Percentiles rank a stretch among this genome's conserved stretches.
Evolutionary conservation across 2,797 vertebrate genomes (phyloP).

Genomic region (Tokudaia muenninki): DNA sequence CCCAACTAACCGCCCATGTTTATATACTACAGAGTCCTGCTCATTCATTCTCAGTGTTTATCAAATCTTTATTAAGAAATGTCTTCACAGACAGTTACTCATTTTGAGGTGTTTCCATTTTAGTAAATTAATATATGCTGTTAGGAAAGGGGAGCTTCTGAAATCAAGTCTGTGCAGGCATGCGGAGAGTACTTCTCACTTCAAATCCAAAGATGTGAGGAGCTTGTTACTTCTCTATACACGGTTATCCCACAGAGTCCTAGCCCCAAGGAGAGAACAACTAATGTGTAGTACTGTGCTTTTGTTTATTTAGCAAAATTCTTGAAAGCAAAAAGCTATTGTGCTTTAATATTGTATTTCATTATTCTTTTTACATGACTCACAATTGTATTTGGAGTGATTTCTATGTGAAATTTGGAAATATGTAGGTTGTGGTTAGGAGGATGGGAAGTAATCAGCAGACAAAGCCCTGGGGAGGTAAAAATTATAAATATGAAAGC

Average conservation of each 20-base stretch:
- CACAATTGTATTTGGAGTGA: constrained; percentile 40
- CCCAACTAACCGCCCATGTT: constrained; percentile 88
- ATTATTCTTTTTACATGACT: constrained; percentile 20
- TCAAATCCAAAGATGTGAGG: not conserved
- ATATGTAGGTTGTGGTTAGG: not conserved
- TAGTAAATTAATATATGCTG: not conserved
- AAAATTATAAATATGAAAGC: not conserved
- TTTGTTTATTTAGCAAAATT: constrained; percentile 62
- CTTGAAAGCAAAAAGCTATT: constrained; percentile 56
- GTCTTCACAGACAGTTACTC: constrained; percentile 44
- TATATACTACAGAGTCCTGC: constrained; percentile 42
- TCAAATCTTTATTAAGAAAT: constrained; percentile 61
- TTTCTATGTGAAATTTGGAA: constrained; percentile 58
- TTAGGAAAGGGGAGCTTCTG: constrained; percentile 20
- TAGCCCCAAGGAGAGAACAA: not conserved
- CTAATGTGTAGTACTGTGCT: not conserved
- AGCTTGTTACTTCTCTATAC: not conserved
- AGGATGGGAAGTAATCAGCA: not conserved
- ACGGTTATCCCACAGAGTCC: not conserved
- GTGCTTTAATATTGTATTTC: constrained; percentile 7
- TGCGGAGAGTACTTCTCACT: not conserved
- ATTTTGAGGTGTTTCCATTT: constrained; percentile 21
- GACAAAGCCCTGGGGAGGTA: not conserved
- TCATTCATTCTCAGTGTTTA: constrained; percentile 67
- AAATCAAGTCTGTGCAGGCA: constrained; percentile 26